A percentile compares a stretch with the other conserved stretches of the same genome.
These are phyloP conservation scores for Cladopsammia gracilis DNA, from an alignment of 64 coral and sea anemone species.

Conservation along the genomic window DNA sequence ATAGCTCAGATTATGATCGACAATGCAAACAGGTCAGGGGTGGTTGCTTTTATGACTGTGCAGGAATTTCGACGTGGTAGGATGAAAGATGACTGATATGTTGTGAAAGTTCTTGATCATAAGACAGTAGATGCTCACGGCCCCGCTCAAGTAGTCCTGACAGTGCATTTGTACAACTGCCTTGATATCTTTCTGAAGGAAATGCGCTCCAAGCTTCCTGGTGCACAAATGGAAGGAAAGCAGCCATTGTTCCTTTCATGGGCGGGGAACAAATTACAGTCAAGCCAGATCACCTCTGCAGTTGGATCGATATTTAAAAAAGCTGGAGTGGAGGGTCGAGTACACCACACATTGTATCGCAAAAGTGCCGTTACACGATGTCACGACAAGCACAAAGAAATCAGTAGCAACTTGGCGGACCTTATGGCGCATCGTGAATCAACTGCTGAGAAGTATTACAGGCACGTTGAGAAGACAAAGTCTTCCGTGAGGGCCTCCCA, in stretches of 20 bases:
- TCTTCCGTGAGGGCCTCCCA: constrained; percentile 15
- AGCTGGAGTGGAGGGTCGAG: constrained; percentile 35
- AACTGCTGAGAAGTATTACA: constrained; percentile 54
- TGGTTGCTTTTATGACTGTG: constrained; percentile 40
- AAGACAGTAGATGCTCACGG: constrained; percentile 47
- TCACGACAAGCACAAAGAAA: constrained; percentile 44
- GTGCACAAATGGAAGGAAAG: constrained; percentile 16
- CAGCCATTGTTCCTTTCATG: constrained; percentile 39
- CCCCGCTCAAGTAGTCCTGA: constrained; percentile 21
- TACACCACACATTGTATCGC: constrained; percentile 42
- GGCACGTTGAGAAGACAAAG: constrained; percentile 27
- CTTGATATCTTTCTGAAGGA: constrained; percentile 50
- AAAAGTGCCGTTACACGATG: constrained; percentile 26
- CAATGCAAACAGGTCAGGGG: constrained; percentile 39
- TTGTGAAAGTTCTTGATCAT: constrained; percentile 37
- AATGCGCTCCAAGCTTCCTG: constrained; percentile 8
- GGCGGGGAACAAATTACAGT: constrained; percentile 7
- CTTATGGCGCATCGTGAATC: constrained; percentile 53
- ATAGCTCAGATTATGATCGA: constrained; percentile 55
- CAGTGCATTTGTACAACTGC: constrained; percentile 29
- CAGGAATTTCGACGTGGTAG: constrained; percentile 30
- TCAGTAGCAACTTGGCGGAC: constrained; percentile 41
- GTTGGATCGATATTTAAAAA: constrained; percentile 48
- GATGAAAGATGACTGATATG: constrained; percentile 36
- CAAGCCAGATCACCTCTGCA: constrained; percentile 19